Percentiles rank a stretch among this genome's conserved stretches.
Evolutionary conservation across 64 coral and sea anemone genomes (phyloP).

Genomic region (Actinia equina): DNA sequence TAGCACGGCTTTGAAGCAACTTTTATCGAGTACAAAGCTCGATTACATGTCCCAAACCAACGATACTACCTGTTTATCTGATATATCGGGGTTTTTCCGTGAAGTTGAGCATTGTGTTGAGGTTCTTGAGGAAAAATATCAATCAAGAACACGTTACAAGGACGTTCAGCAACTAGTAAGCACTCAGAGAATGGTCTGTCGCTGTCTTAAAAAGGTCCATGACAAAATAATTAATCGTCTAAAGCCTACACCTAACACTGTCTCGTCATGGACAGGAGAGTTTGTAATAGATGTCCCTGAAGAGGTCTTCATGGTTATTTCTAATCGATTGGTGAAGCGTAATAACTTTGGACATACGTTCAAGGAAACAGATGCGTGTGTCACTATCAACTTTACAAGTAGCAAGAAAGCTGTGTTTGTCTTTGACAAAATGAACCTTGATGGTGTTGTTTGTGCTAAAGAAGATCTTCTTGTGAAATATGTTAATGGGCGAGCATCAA

Average conservation of each 20-base stretch:
- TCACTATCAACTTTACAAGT: slow-evolving; percentile 19
- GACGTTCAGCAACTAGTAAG: slow-evolving; percentile 32
- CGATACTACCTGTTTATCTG: background rate
- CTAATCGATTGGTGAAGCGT: slow-evolving; percentile 10
- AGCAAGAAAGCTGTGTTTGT: slow-evolving; percentile 35
- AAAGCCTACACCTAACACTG: slow-evolving; percentile 7
- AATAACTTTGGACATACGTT: slow-evolving; percentile 34
- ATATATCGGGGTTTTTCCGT: slow-evolving; percentile 5
- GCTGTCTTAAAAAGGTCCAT: slow-evolving; percentile 23
- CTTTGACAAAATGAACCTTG: slow-evolving; percentile 27
- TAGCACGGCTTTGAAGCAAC: background rate
- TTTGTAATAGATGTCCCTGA: slow-evolving; percentile 27
- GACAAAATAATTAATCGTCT: slow-evolving; percentile 20
- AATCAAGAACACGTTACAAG: background rate
- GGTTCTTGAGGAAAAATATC: slow-evolving; percentile 32
- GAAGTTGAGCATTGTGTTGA: slow-evolving; percentile 12
- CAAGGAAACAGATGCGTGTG: slow-evolving; percentile 25
- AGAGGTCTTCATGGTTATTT: slow-evolving; percentile 31
- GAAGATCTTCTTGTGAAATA: slow-evolving; percentile 32
- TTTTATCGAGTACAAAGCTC: background rate
- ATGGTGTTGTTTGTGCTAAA: slow-evolving; percentile 19
- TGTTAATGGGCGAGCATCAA: background rate
- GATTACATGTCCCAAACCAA: slow-evolving; percentile 20
- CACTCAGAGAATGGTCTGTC: slow-evolving; percentile 3
- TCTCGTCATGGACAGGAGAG: slow-evolving; percentile 29